Percentiles rank a stretch among this genome's conserved stretches.
phyloP scores from a whole-genome alignment of 2,113 vertebrate species.

The Rhinolophus ferrumequinum region DNA sequence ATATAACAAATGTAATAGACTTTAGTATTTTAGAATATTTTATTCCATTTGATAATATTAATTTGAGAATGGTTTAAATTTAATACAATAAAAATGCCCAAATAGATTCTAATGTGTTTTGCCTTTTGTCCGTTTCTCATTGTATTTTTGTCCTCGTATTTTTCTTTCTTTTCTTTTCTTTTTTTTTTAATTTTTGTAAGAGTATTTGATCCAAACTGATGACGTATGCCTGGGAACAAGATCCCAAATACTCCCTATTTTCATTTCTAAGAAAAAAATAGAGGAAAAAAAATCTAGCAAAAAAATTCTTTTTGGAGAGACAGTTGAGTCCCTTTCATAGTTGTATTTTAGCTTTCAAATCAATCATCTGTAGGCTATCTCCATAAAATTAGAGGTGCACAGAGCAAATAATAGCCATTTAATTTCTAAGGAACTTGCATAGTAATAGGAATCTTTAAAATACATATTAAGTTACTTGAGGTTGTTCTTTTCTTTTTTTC shows the following conservation, averaged over 20 bases:
- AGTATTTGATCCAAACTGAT: no score
- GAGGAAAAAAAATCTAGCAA: background rate
- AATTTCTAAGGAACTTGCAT: constrained; percentile 8
- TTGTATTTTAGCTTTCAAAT: constrained; percentile 55
- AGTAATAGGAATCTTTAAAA: constrained; percentile 54
- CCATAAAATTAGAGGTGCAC: background rate
- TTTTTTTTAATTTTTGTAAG: no score
- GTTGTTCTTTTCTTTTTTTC: background rate
- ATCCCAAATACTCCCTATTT: background rate
- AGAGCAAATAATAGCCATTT: constrained; percentile 13
- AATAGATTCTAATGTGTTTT: constrained; percentile 25
- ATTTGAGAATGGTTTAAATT: constrained; percentile 40
- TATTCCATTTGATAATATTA: constrained; percentile 41
- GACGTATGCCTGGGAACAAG: no score
- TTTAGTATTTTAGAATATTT: constrained; percentile 28
- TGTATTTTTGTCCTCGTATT: constrained; percentile 33
- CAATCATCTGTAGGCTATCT: background rate
- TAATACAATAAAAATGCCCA: constrained; percentile 25
- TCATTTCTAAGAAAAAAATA: constrained; percentile 18
- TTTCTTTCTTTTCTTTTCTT: no score
- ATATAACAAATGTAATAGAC: background rate
- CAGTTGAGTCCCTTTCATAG: background rate
- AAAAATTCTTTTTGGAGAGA: background rate
- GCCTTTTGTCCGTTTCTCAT: background rate
- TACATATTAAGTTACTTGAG: constrained; percentile 49